Conservation (phyloP, 1,140 invertebrate genomes). For the Manduca sexta region DNA sequence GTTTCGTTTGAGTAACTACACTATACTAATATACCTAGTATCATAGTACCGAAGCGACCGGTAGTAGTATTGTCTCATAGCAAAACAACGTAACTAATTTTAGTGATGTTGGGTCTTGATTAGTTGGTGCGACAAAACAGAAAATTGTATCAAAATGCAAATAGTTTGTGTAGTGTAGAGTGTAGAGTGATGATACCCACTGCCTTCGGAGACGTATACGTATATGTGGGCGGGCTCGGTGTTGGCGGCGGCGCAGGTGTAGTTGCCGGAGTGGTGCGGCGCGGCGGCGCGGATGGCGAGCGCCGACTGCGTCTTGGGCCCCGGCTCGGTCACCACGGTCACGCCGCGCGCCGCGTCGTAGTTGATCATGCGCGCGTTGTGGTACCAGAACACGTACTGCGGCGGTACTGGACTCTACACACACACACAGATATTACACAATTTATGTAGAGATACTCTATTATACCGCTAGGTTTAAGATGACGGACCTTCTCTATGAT, state of each 20-base stretch:
- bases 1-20: too few species aligned
- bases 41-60: too few species aligned
- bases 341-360: conserved; percentile 89
- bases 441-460: too few species aligned
- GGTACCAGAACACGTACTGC: conserved; percentile 93
- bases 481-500: conserved; percentile 96
- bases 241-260: conserved; percentile 91
- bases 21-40: too few species aligned
- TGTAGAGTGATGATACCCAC: too few species aligned
- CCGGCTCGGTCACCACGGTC: conserved; percentile 86
- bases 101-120: too few species aligned
- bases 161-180: too few species aligned
- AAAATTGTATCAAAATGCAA: too few species aligned
- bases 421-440: neutral
- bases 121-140: too few species aligned
- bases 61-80: too few species aligned
- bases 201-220: conserved; percentile 93
- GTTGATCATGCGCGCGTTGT: conserved; percentile 93
- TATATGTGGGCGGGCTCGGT: conserved; percentile 90
- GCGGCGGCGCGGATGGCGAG: conserved; percentile 86
- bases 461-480: too few species aligned
- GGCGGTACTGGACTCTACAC: conserved; percentile 89
- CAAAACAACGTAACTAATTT: too few species aligned
- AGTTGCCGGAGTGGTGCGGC: conserved; percentile 91
- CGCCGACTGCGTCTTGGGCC: conserved; percentile 85